These are phyloP conservation scores for Teleopsis dalmanni DNA, from an alignment of 1,140 invertebrate genomes.

Conservation along the genomic window DNA sequence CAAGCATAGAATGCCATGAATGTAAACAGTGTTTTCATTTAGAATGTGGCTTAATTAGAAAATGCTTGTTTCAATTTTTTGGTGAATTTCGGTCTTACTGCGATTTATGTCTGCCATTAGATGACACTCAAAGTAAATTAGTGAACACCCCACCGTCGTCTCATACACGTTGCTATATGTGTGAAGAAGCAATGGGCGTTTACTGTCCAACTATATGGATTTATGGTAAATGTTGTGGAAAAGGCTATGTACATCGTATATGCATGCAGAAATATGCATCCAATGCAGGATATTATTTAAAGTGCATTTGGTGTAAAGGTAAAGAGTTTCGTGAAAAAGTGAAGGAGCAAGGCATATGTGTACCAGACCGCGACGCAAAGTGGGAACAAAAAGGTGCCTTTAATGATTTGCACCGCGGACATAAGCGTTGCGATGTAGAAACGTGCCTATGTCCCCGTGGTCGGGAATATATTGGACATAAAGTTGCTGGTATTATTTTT, in stretches of 20 bases:
- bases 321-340: conserved; percentile 21
- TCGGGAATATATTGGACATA: conserved; percentile 12
- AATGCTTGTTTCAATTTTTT: conserved; percentile 16
- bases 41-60: conserved; percentile 14
- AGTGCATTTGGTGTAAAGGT: conserved; percentile 29
- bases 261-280: conserved; percentile 29
- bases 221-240: conserved; percentile 27
- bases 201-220: conserved; percentile 11
- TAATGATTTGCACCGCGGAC: conserved; percentile 21
- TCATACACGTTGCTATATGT: conserved; percentile 20
- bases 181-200: conserved; percentile 2
- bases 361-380: conserved; percentile 30
- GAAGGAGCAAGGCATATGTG: conserved; percentile 24
- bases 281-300: conserved; percentile 31
- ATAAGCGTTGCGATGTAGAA: conserved; percentile 16
- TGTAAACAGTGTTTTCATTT: conserved; percentile 24
- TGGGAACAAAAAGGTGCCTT: conserved; percentile 31
- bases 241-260: conserved; percentile 23
- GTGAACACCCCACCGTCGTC: conserved; percentile 6
- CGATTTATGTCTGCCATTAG: conserved; percentile 14
- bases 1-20: conserved; percentile 19
- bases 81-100: conserved; percentile 21
- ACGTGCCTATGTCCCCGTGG: conserved; percentile 22
- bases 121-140: conserved; percentile 15
- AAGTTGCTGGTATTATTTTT: not conserved